These are phyloP conservation scores for Diaprepes abbreviatus DNA, from an alignment of 2,888 invertebrate species.

Conservation along the genomic window DNA sequence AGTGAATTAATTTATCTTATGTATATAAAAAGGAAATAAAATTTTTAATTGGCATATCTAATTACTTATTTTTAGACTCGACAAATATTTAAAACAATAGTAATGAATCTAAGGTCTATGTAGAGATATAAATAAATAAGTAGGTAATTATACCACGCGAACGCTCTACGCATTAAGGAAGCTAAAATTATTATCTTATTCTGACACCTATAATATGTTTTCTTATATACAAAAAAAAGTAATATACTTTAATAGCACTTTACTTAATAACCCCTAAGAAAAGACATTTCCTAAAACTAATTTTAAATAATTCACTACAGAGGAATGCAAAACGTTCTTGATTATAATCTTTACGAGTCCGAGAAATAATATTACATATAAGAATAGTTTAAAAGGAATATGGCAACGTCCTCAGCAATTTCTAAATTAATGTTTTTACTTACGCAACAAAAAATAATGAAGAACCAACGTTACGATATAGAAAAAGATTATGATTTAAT, in stretches of 20 bases:
- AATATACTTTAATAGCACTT: background rate
- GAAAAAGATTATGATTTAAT: too few relatives aligned
- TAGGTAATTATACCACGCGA: background rate
- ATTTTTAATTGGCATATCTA: too few relatives aligned
- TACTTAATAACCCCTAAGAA: background rate
- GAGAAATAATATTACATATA: background rate
- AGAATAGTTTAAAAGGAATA: too few relatives aligned
- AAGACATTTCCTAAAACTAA: background rate
- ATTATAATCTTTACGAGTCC: background rate
- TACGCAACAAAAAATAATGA: too few relatives aligned
- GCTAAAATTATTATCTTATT: slow-evolving; percentile 2
- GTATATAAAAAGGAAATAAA: too few relatives aligned
- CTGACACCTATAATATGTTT: background rate
- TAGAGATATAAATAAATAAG: background rate
- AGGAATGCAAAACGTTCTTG: background rate
- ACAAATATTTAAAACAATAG: background rate
- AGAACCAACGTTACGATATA: too few relatives aligned
- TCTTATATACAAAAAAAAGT: background rate
- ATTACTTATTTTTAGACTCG: too few relatives aligned
- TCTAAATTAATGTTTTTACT: too few relatives aligned
- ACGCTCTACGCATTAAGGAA: background rate
- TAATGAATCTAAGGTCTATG: background rate
- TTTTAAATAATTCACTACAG: background rate
- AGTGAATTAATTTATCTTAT: too few relatives aligned
- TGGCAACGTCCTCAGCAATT: too few relatives aligned